Conservation (phyloP, 2,888 invertebrate species). For the Allacma fusca region DNA sequence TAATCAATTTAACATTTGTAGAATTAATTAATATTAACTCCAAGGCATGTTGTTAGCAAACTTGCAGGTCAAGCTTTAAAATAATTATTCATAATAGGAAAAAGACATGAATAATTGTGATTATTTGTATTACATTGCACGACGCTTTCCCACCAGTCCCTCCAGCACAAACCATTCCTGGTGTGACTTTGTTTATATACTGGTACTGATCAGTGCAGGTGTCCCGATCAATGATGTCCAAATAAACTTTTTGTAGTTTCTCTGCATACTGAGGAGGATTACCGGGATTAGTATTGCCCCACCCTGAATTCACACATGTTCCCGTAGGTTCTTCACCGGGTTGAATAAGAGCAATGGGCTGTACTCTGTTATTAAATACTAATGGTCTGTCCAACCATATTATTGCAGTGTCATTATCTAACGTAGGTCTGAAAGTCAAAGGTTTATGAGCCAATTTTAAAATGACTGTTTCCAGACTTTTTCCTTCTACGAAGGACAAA, state of each 20-base stretch:
- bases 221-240: constrained; percentile 60
- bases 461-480: not conserved
- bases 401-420: constrained; percentile 62
- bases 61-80: no score
- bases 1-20: not conserved
- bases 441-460: not conserved
- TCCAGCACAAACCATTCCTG: constrained; percentile 54
- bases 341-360: constrained; percentile 37
- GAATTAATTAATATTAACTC: not conserved
- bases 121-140: constrained; percentile 39
- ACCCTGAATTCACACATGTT: constrained; percentile 61
- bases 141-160: constrained; percentile 36
- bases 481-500: no score
- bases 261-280: constrained; percentile 58
- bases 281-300: constrained; percentile 62
- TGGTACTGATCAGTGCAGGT: constrained; percentile 59
- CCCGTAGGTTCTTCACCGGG: constrained; percentile 47
- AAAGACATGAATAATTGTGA: not conserved
- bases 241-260: constrained; percentile 61
- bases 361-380: constrained; percentile 47
- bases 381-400: constrained; percentile 60
- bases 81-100: not conserved
- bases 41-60: no score
- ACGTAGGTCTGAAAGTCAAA: constrained; percentile 49
- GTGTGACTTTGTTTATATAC: constrained; percentile 42